Evolutionary conservation across 2,113 vertebrate species (phyloP).

Genomic region (Chamaea fasciata): DNA sequence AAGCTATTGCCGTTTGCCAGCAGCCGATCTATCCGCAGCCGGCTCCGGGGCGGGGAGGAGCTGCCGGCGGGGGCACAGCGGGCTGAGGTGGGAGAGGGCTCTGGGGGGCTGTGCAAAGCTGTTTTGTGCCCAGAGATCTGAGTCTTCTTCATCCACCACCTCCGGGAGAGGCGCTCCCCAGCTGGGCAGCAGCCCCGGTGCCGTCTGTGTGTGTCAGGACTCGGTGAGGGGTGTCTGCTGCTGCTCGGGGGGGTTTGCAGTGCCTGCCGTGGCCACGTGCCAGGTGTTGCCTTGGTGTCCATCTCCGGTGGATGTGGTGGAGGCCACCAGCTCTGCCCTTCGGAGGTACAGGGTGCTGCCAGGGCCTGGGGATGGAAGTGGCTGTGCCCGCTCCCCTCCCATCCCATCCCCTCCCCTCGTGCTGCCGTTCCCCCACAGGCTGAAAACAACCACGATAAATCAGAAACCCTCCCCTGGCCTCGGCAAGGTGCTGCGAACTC

Average conservation of each 20-base stretch:
- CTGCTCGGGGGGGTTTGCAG: rapidly evolving
- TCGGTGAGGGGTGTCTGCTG: rapidly evolving
- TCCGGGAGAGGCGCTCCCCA: rapidly evolving
- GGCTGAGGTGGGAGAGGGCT: background rate
- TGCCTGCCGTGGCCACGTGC: rapidly evolving
- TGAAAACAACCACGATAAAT: background rate
- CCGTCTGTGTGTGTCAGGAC: rapidly evolving
- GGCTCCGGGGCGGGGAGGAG: background rate
- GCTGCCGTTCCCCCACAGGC: background rate
- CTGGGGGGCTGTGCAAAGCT: background rate
- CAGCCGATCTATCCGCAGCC: background rate
- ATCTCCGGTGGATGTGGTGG: rapidly evolving
- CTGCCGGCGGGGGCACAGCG: background rate
- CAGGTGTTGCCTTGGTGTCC: rapidly evolving
- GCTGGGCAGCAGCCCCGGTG: rapidly evolving
- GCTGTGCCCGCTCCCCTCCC: background rate
- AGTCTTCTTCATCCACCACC: rapidly evolving
- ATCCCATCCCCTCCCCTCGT: rapidly evolving
- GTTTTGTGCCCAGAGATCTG: background rate
- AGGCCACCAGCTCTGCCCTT: background rate
- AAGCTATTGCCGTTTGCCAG: background rate
- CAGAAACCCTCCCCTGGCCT: background rate
- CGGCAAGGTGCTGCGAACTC: background rate
- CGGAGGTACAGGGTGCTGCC: rapidly evolving
- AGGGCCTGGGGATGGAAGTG: background rate